These are phyloP conservation scores for Mellilla xanthometata DNA, from an alignment of 2,888 invertebrate genomes.

Conservation along the genomic window DNA sequence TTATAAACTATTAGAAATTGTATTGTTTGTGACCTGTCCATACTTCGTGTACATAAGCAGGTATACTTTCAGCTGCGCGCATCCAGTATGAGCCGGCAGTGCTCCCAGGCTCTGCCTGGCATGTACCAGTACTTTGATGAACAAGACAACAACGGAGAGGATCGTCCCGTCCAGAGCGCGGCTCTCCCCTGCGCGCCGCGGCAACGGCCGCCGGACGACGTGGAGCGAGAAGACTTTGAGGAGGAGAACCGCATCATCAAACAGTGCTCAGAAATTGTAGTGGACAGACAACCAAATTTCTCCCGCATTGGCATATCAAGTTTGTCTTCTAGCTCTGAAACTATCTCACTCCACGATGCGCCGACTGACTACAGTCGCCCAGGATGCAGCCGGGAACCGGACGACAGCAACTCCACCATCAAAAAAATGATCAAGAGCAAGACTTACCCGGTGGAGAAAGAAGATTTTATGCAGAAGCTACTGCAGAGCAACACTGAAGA, in stretches of 20 bases:
- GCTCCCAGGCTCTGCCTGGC: too few relatives aligned
- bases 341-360: slow-evolving; percentile 61
- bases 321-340: slow-evolving; percentile 68
- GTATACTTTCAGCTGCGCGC: too few relatives aligned
- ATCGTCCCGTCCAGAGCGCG: slow-evolving; percentile 39
- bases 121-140: too few relatives aligned
- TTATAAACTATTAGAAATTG: too few relatives aligned
- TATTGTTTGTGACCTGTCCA: too few relatives aligned
- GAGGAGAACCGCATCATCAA: slow-evolving; percentile 73
- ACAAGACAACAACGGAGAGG: slow-evolving; percentile 56
- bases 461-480: slow-evolving; percentile 73
- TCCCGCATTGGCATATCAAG: slow-evolving; percentile 67
- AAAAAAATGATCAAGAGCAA: slow-evolving; percentile 61
- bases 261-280: slow-evolving; percentile 66
- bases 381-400: slow-evolving; percentile 68
- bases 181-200: slow-evolving; percentile 40
- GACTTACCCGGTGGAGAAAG: slow-evolving; percentile 42
- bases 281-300: slow-evolving; percentile 61
- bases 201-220: slow-evolving; percentile 65
- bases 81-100: too few relatives aligned
- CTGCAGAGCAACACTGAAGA: slow-evolving; percentile 62
- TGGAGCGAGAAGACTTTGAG: slow-evolving; percentile 73
- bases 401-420: slow-evolving; percentile 64
- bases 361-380: slow-evolving; percentile 59
- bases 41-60: too few relatives aligned